phyloP scores from a whole-genome alignment of 2,888 invertebrate species.

The Pristionchus entomophagus region DNA sequence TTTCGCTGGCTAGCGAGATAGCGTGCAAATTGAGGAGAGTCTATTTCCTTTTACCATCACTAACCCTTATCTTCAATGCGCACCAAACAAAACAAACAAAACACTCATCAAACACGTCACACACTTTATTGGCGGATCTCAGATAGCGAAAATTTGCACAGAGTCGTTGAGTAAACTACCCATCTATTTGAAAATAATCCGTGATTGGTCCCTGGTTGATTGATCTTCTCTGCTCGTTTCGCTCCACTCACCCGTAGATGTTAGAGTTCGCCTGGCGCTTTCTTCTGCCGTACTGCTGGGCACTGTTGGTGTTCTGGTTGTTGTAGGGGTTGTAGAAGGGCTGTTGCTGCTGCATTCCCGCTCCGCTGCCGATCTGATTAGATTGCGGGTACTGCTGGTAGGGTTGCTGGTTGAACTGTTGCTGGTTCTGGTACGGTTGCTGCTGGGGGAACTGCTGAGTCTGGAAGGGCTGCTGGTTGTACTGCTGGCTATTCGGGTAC shows the following conservation, averaged over 20 bases:
- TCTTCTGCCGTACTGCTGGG: slow-evolving; percentile 25
- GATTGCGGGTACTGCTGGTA: neutral
- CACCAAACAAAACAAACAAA: no score
- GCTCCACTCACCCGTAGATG: slow-evolving; percentile 41
- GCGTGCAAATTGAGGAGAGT: no score
- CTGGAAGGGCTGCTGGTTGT: neutral
- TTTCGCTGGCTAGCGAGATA: no score
- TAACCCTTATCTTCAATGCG: no score
- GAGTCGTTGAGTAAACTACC: neutral
- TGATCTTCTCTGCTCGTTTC: neutral
- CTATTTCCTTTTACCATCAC: no score
- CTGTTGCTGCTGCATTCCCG: neutral
- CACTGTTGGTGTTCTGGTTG: neutral
- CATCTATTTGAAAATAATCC: neutral
- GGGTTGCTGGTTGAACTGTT: neutral
- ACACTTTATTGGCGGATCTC: no score
- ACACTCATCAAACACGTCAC: no score
- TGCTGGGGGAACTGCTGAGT: slow-evolving; percentile 17
- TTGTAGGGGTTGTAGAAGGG: slow-evolving; percentile 20
- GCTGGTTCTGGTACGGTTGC: neutral
- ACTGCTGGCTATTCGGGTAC: neutral
- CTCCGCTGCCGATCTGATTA: neutral
- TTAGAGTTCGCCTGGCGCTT: slow-evolving; percentile 43
- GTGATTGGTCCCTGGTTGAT: neutral
- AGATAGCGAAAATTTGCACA: neutral